Evolutionary conservation across 1,140 invertebrate genomes (phyloP).

Genomic region (Cotesia vestalis): DNA sequence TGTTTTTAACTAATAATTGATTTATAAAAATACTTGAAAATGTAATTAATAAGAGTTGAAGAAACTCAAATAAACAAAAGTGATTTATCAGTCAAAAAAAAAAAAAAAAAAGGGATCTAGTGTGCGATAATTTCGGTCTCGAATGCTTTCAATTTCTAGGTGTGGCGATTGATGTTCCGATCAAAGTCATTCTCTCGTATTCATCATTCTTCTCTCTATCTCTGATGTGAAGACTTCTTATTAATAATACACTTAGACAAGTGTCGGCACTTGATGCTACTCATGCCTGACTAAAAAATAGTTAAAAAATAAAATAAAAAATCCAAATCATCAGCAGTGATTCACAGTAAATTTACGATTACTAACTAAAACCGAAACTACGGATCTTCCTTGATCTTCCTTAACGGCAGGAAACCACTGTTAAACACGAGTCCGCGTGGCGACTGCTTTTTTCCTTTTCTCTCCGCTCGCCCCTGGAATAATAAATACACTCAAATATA

Average conservation of each 20-base stretch:
- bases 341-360: conserved; percentile 1
- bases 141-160: conserved; percentile 13
- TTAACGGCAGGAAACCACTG: conserved; percentile 15
- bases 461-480: not conserved
- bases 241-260: not conserved
- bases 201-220: conserved; percentile 10
- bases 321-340: not conserved
- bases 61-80: not conserved
- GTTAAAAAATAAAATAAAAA: conserved; percentile 7
- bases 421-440: conserved; percentile 24
- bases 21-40: no score
- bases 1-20: no score
- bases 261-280: no score
- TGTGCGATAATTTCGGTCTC: not conserved
- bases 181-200: conserved; percentile 1
- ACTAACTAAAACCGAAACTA: not conserved
- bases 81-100: not conserved
- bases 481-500: conserved; percentile 8
- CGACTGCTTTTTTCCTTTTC: not conserved
- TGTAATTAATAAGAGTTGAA: not conserved
- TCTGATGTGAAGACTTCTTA: not conserved
- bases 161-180: not conserved
- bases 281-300: not conserved
- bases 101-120: not conserved
- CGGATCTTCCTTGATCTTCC: conserved; percentile 14